Conservation (phyloP, 2,797 vertebrate species). For the Nothura maculosa region DNA sequence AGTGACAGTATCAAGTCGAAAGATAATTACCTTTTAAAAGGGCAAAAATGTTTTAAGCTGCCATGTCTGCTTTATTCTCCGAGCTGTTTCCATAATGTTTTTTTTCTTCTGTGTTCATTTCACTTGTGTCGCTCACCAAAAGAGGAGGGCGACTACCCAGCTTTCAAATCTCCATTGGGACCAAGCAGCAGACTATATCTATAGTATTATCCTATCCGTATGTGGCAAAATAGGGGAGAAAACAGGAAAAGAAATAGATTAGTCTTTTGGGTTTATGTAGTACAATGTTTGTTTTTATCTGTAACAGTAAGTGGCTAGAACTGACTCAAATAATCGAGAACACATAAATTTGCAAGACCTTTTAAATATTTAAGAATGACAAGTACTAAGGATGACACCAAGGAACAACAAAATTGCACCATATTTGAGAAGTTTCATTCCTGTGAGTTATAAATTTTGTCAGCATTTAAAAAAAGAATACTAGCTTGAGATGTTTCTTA, state of each 20-base stretch:
- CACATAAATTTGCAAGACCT: not conserved
- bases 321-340: not conserved
- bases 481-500: not conserved
- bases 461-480: not conserved
- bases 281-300: not conserved
- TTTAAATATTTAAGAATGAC: not conserved
- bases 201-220: not conserved
- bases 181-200: not conserved
- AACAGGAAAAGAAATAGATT: not conserved
- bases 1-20: not conserved
- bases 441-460: not conserved
- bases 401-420: not conserved
- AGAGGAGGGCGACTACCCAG: not conserved
- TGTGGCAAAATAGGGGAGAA: not conserved
- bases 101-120: not conserved
- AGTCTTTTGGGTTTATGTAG: not conserved
- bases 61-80: not conserved
- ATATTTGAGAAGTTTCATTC: not conserved
- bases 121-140: not conserved
- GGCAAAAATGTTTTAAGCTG: not conserved
- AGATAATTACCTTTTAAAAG: not conserved
- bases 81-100: not conserved
- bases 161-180: not conserved
- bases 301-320: not conserved
- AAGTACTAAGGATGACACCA: not conserved